These are phyloP conservation scores for Luscinia luscinia DNA, from an alignment of 2,797 vertebrate species.

Conservation along the genomic window DNA sequence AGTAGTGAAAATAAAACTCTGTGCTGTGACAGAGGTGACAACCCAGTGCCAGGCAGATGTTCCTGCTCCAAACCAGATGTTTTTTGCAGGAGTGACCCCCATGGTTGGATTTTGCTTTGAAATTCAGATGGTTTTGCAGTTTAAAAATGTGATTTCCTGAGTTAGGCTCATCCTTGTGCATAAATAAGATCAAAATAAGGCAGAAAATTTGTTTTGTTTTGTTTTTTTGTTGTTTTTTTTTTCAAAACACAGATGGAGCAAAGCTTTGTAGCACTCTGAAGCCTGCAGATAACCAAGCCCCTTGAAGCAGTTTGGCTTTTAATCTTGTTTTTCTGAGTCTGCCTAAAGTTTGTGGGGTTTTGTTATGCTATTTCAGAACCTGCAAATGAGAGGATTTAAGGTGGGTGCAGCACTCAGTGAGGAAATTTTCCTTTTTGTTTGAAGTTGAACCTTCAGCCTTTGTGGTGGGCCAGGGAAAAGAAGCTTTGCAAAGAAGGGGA, in stretches of 20 bases:
- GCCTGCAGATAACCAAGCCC: background rate
- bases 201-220: background rate
- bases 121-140: background rate
- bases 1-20: background rate
- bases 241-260: background rate
- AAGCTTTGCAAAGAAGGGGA: background rate
- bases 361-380: background rate
- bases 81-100: background rate
- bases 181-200: background rate
- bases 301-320: background rate
- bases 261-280: background rate
- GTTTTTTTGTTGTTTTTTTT: background rate
- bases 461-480: background rate
- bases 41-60: background rate
- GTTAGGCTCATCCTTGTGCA: background rate
- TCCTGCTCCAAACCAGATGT: background rate
- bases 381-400: background rate
- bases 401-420: background rate
- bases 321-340: background rate
- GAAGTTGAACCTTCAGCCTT: conserved; percentile 6
- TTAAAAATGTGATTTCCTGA: background rate
- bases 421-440: conserved; percentile 36
- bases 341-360: background rate
- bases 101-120: background rate
- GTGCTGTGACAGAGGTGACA: background rate